Conservation (phyloP, 2,113 vertebrate genomes). For the Acinonyx jubatus region DNA sequence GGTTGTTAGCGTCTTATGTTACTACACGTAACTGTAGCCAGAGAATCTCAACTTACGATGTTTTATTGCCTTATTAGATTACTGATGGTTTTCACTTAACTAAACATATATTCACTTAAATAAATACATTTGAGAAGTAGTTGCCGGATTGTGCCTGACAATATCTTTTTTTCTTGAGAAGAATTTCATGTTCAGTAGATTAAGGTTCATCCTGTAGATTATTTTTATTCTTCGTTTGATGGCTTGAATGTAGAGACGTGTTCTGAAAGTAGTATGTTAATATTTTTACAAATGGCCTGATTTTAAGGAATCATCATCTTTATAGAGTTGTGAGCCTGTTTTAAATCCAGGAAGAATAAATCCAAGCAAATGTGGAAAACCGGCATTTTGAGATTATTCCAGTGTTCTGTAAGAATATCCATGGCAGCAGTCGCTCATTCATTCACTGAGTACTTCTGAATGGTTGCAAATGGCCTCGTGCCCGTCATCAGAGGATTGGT, state of each 20-base stretch:
- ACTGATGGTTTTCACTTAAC: background rate
- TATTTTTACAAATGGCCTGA: background rate
- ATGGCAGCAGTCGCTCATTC: background rate
- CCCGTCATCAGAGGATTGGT: background rate
- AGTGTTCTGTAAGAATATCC: background rate
- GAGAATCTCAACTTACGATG: background rate
- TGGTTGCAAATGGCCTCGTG: background rate
- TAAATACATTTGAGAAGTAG: background rate
- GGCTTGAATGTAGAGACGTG: background rate
- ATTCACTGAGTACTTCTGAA: background rate
- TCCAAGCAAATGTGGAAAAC: background rate
- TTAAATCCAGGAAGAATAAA: constrained; percentile 24
- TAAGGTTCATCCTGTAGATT: background rate
- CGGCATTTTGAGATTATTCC: background rate
- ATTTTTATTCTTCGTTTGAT: background rate
- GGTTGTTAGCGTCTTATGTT: background rate
- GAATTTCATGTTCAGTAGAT: constrained; percentile 7
- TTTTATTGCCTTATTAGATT: background rate
- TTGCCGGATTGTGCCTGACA: background rate
- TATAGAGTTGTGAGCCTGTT: constrained; percentile 1
- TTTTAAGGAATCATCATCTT: background rate
- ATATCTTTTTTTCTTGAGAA: background rate
- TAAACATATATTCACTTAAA: background rate
- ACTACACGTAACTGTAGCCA: background rate
- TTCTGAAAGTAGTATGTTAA: background rate